Base-by-base conservation (phyloP, 2,113 vertebrate species). In the Caloenas nicobarica region DNA sequence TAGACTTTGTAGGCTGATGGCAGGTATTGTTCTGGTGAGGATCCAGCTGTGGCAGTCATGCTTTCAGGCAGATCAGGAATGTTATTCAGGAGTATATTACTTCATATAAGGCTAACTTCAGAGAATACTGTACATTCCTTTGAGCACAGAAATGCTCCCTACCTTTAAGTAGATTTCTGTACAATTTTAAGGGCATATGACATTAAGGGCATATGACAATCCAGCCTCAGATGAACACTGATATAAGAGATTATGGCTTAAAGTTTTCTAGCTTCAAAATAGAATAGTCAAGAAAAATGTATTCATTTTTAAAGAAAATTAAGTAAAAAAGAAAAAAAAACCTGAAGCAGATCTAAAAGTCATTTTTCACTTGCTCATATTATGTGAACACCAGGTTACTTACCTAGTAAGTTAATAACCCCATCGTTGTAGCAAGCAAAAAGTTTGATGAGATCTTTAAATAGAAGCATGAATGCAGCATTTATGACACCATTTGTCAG, bases 381-480 rank as follows among this genome's bases (percentile, higher is more conserved):
- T 42, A 50, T 10, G 15, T 7, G 23, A 94, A 48, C 5, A 48
- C 6, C 10, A 50, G 36, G 40, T 48, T 91, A 94, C 98, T 97
- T 98, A 98, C 99, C 99, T 96, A 99, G 97, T 96, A 99, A 98
- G 96, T 99, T 99, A 97, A 99, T 99, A 95, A 99, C 99, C 53
- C 99, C 99, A 51, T 99, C 99, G 81, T 99, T 99, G 97, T 99
- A 99, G 97, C 99, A 99, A 91, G 99, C 99, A 82, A 99, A 99
- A 90, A 99, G 97, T 97, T 99, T 99, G 96, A 99, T 99, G 95
- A 99, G 98, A 96, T 99, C 99, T 98, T 99, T 99, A 98, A 99
- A 99, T 69, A 99, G 99, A 71, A 99, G 98, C 96, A 99, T 98
- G 96, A 99, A 99, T 96, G 98, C 99, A 97, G 99, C 98, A 95